Evolutionary conservation across 2,888 invertebrate species (phyloP).

Genomic region (Strigamia transsilvanica): DNA sequence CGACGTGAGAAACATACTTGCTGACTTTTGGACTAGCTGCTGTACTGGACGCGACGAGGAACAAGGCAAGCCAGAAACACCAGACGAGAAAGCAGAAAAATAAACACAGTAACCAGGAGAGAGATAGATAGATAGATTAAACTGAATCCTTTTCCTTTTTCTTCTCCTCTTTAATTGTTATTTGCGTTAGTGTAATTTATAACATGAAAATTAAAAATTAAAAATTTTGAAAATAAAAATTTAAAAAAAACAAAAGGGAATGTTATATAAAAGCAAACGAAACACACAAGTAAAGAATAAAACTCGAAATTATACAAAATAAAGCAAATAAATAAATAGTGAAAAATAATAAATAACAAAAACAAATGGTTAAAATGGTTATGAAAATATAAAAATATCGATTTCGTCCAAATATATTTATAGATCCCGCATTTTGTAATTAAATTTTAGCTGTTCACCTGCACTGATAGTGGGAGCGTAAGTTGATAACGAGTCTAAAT

Average conservation of each 20-base stretch:
- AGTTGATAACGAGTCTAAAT: conserved; percentile 74
- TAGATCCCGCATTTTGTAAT: neutral
- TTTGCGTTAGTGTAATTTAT: neutral
- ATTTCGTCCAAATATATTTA: neutral
- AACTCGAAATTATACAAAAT: conserved; percentile 2
- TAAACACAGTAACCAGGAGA: neutral
- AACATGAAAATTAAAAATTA: neutral
- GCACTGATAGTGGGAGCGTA: conserved; percentile 73
- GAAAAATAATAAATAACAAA: neutral
- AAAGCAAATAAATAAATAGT: conserved; percentile 7
- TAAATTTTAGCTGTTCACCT: conserved; percentile 40
- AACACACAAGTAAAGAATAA: neutral
- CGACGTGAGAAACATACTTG: conserved; percentile 55
- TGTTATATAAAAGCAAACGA: neutral
- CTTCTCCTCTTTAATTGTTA: neutral
- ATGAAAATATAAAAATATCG: neutral
- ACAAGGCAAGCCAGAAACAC: conserved; percentile 14
- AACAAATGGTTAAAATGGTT: neutral
- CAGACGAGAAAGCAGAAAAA: neutral
- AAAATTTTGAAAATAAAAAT: neutral
- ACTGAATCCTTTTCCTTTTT: neutral
- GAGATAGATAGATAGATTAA: neutral
- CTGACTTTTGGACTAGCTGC: conserved; percentile 55
- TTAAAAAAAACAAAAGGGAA: neutral
- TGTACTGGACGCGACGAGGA: conserved; percentile 54